A percentile compares a stretch with the other conserved stretches of the same genome.
phyloP scores from a whole-genome alignment of 2,113 vertebrate species.

The Opisthocomus hoazin region DNA sequence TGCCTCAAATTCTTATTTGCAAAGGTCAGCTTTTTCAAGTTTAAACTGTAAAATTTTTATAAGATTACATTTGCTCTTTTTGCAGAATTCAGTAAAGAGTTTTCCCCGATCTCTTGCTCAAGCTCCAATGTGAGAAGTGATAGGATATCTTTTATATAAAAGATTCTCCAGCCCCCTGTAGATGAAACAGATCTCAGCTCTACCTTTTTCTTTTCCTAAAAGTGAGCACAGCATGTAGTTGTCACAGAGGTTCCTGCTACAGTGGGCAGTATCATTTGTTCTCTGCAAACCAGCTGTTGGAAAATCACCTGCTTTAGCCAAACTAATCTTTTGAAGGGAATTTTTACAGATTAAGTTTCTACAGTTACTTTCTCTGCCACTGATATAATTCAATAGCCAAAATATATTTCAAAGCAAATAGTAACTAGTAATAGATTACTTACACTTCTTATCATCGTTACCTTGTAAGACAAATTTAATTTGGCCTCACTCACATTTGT shows the following conservation, averaged over 20 bases:
- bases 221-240: fast-evolving
- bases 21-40: neutral
- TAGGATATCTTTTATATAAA: neutral
- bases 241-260: neutral
- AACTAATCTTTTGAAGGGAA: neutral
- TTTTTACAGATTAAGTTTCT: neutral
- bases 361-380: neutral
- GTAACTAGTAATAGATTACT: neutral
- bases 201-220: neutral
- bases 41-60: neutral
- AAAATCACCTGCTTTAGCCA: neutral
- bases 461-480: fast-evolving
- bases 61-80: neutral
- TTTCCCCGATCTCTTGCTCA: neutral
- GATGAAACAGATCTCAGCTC: neutral
- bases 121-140: neutral
- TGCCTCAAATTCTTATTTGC: neutral
- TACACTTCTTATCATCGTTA: neutral
- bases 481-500: neutral
- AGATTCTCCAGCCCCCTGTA: neutral
- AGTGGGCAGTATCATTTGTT: neutral
- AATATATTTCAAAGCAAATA: neutral
- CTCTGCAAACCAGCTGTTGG: neutral
- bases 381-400: fast-evolving
- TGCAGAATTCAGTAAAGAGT: neutral